Percentiles rank a stretch among this genome's conserved stretches.
Conservation (phyloP, 2,888 invertebrate species). For the Choreutis nemorana region DNA sequence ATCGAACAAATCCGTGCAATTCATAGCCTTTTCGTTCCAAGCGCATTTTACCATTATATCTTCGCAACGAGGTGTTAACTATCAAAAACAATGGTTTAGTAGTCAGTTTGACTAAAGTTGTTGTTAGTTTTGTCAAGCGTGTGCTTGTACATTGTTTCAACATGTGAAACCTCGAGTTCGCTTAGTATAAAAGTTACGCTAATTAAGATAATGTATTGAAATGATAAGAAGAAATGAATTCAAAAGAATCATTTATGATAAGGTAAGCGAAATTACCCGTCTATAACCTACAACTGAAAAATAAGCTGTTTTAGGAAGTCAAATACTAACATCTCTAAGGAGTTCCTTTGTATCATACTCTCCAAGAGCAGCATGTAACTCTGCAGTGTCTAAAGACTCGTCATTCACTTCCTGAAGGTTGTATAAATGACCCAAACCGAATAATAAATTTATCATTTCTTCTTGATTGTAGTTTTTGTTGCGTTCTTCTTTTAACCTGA, state of each 20-base stretch:
- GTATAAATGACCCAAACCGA: conserved; percentile 44
- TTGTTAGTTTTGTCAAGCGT: no score
- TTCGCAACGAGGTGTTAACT: conserved; percentile 59
- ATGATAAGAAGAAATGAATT: no score
- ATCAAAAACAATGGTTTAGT: conserved; percentile 12
- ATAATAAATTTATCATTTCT: conserved; percentile 38
- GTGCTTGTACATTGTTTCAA: no score
- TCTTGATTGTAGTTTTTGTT: conserved; percentile 38
- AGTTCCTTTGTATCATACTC: conserved; percentile 44
- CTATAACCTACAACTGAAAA: no score
- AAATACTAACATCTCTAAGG: conserved; percentile 34
- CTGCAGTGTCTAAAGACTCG: conserved; percentile 21
- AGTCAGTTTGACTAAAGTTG: no score
- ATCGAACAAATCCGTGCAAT: conserved; percentile 57
- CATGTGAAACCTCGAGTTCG: no score
- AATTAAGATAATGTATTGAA: no score
- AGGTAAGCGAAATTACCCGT: no score
- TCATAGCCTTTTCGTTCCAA: conserved; percentile 48
- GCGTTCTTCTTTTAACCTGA: conserved; percentile 36
- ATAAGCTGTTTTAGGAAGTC: no score
- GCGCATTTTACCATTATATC: conserved; percentile 51
- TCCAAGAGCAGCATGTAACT: conserved; percentile 45
- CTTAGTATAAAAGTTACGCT: no score
- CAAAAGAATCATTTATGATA: no score
- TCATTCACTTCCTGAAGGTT: conserved; percentile 27